Conservation (phyloP, 2,113 vertebrate genomes). For the Sciurus niger region DNA sequence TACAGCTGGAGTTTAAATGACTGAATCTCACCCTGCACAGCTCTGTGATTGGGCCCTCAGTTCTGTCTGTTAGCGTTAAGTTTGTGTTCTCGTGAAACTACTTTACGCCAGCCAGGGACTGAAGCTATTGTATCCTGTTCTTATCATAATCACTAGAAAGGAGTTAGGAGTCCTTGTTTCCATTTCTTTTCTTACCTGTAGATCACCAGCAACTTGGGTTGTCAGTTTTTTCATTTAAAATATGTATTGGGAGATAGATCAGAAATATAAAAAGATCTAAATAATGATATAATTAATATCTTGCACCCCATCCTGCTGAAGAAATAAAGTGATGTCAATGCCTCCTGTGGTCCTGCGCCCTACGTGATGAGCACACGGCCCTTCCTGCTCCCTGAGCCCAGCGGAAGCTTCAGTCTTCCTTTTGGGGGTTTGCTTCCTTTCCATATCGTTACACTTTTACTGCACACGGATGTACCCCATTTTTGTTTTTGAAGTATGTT, state of each 20-base stretch:
- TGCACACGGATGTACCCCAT: background rate
- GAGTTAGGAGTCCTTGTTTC: background rate
- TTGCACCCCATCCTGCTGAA: background rate
- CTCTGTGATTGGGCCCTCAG: background rate
- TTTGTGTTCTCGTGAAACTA: background rate
- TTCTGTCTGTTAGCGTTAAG: background rate
- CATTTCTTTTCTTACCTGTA: constrained; percentile 3
- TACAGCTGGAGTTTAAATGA: background rate
- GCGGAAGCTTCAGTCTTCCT: background rate
- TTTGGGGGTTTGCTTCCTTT: background rate
- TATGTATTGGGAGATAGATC: background rate
- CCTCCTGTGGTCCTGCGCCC: background rate
- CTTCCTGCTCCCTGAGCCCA: background rate
- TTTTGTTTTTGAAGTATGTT: constrained; percentile 4
- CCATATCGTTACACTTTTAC: background rate
- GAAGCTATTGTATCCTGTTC: background rate
- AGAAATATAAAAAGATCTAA: constrained; percentile 30
- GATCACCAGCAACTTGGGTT: background rate
- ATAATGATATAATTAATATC: background rate
- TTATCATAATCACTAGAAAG: constrained; percentile 5
- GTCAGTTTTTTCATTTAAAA: background rate
- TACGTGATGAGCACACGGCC: background rate
- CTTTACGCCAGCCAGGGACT: background rate
- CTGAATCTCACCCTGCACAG: background rate
- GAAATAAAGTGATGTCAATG: background rate